Conservation (phyloP, 2,113 vertebrate genomes). For the Nibea albiflora region DNA sequence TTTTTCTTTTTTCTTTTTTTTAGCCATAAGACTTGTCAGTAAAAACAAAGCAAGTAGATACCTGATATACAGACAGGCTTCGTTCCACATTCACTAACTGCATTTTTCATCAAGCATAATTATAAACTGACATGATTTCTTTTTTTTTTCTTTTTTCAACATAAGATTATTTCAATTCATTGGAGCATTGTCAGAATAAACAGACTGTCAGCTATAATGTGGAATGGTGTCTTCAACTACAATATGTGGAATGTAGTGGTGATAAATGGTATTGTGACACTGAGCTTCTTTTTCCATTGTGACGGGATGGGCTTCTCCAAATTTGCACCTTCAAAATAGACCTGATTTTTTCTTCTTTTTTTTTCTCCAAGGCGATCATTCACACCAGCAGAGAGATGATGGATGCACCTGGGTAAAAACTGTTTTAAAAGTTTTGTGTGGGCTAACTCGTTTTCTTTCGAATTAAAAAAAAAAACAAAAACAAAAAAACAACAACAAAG, state of each 20-base stretch:
- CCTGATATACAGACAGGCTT: conserved; percentile 98
- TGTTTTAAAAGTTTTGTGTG: conserved; percentile 22
- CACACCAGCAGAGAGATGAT: conserved; percentile 32
- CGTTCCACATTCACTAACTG: conserved; percentile 97
- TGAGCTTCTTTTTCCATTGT: conserved; percentile 73
- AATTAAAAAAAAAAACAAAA: conserved; percentile 10
- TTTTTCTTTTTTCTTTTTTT: conserved; percentile 38
- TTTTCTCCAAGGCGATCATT: conserved; percentile 35
- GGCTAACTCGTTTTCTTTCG: conserved; percentile 43
- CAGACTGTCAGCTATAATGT: conserved; percentile 80
- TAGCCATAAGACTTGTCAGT: conserved; percentile 98
- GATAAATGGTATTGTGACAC: conserved; percentile 85
- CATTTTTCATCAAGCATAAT: conserved; percentile 94
- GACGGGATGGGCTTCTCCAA: conserved; percentile 48
- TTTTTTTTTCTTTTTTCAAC: conserved; percentile 62
- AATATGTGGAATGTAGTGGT: conserved; percentile 82
- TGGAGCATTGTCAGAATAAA: conserved; percentile 79
- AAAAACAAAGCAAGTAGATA: conserved; percentile 96
- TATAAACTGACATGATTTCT: conserved; percentile 87
- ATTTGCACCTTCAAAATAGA: conserved; percentile 56
- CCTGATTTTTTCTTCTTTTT: conserved; percentile 41
- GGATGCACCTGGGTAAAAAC: conserved; percentile 40
- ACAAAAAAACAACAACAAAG: conserved; percentile 39
- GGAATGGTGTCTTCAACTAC: conserved; percentile 84
- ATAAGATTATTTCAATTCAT: conserved; percentile 78